Percentiles rank a stretch among this genome's conserved stretches.
These are phyloP conservation scores for Littorina saxatilis DNA, from an alignment of 1,140 invertebrate genomes.

Conservation along the genomic window DNA sequence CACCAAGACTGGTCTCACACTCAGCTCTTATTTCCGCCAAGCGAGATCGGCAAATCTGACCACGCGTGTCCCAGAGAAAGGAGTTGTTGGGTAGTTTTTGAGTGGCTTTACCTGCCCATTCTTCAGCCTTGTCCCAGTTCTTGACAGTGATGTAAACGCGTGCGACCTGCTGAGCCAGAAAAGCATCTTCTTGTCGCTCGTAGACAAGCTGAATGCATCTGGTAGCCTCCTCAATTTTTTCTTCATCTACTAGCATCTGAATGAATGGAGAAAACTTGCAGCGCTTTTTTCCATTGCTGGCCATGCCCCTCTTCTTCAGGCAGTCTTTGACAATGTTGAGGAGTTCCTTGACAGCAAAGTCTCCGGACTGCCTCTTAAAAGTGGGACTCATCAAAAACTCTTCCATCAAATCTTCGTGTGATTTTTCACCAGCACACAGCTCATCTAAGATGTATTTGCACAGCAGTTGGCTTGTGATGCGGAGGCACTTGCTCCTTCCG, in stretches of 20 bases:
- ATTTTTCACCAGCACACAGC: slow-evolving; percentile 5
- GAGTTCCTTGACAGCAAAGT: slow-evolving; percentile 41
- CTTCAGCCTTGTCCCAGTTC: slow-evolving; percentile 52
- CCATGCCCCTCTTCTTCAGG: slow-evolving; percentile 50
- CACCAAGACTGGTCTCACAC: slow-evolving; percentile 30
- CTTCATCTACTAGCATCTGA: slow-evolving; percentile 40
- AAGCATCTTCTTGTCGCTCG: slow-evolving; percentile 46
- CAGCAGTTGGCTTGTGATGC: slow-evolving; percentile 47
- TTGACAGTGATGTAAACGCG: slow-evolving; percentile 48
- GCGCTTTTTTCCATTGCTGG: slow-evolving; percentile 32
- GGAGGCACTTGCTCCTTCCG: slow-evolving; percentile 34
- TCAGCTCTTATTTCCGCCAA: slow-evolving; percentile 40
- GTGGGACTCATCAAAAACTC: slow-evolving; percentile 40
- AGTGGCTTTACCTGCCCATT: slow-evolving; percentile 48
- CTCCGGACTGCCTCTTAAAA: background rate
- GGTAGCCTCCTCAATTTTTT: slow-evolving; percentile 45
- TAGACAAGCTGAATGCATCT: slow-evolving; percentile 44
- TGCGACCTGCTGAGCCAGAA: slow-evolving; percentile 57
- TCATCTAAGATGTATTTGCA: slow-evolving; percentile 48
- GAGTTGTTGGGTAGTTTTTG: slow-evolving; percentile 51
- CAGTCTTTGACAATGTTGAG: slow-evolving; percentile 45
- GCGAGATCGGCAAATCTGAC: slow-evolving; percentile 50
- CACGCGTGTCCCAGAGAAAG: slow-evolving; percentile 58
- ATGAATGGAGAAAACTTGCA: slow-evolving; percentile 52
- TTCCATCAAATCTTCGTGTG: slow-evolving; percentile 40